A percentile compares a stretch with the other conserved stretches of the same genome.
These are phyloP conservation scores for Poeciliopsis infans DNA, from an alignment of 2,797 vertebrate species.

Conservation along the genomic window DNA sequence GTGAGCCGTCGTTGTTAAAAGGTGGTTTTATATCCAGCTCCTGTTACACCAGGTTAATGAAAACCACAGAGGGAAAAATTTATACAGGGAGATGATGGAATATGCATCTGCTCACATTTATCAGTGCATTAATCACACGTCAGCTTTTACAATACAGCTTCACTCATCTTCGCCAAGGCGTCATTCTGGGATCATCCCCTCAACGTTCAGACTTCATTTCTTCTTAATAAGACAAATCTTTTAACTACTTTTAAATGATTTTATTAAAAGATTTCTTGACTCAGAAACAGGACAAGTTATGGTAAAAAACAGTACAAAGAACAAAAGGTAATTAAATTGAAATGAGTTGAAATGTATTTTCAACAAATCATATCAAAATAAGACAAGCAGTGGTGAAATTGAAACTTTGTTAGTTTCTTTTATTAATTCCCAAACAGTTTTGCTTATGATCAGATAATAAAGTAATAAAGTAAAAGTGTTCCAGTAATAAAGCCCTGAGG, in stretches of 20 bases:
- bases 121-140: conserved; percentile 50
- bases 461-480: neutral
- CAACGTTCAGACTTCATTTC: neutral
- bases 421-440: neutral
- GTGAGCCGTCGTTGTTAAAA: conserved; percentile 34
- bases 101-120: conserved; percentile 28
- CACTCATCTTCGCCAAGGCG: neutral
- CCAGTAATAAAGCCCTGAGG: neutral
- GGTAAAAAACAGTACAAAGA: neutral
- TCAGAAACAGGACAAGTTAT: neutral
- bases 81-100: conserved; percentile 8
- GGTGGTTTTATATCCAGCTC: conserved; percentile 41
- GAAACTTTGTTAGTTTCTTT: neutral
- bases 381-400: neutral
- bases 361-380: neutral
- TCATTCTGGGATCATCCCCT: no score
- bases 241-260: neutral
- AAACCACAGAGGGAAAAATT: conserved; percentile 51
- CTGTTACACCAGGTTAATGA: conserved; percentile 50
- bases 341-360: neutral
- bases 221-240: neutral
- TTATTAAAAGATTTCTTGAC: neutral
- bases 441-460: neutral
- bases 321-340: neutral
- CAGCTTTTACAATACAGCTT: conserved; percentile 25